A percentile compares a stretch with the other conserved stretches of the same genome.
Evolutionary conservation across 2,113 vertebrate species (phyloP).

Genomic region (Colossoma macropomum): DNA sequence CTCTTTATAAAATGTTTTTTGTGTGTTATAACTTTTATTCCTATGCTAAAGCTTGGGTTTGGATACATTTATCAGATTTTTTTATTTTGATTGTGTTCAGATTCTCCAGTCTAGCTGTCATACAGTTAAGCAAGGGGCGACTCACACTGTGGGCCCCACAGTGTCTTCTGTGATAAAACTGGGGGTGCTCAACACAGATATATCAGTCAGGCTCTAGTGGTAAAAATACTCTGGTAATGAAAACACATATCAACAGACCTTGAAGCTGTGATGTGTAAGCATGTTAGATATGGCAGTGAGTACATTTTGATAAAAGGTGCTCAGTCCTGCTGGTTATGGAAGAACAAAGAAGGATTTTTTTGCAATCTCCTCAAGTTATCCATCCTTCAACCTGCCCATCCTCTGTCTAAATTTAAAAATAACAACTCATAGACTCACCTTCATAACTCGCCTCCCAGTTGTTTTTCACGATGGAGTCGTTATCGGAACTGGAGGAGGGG

Average conservation of each 20-base stretch:
- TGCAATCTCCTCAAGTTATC: neutral
- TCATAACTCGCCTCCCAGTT: conserved; percentile 92
- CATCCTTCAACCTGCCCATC: conserved; percentile 1
- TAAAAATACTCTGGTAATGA: neutral
- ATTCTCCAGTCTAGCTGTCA: no score
- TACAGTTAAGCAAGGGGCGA: no score
- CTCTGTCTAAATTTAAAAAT: neutral
- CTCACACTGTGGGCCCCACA: no score
- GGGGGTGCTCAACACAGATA: no score
- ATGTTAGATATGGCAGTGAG: neutral
- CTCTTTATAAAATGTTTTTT: no score
- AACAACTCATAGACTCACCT: conserved; percentile 76
- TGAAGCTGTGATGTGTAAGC: neutral
- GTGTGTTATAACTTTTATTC: no score
- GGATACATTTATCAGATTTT: no score
- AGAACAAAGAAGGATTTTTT: neutral
- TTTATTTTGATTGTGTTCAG: no score
- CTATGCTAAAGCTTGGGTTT: no score
- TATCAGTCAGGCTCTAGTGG: no score
- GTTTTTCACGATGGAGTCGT: conserved; percentile 86
- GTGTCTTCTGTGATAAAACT: no score
- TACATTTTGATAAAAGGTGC: neutral
- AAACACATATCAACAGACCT: neutral
- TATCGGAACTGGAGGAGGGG: conserved; percentile 83
- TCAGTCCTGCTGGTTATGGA: neutral